Percentiles rank a stretch among this genome's conserved stretches.
phyloP scores from a whole-genome alignment of 2,888 invertebrate species.

The Nebria salina region DNA sequence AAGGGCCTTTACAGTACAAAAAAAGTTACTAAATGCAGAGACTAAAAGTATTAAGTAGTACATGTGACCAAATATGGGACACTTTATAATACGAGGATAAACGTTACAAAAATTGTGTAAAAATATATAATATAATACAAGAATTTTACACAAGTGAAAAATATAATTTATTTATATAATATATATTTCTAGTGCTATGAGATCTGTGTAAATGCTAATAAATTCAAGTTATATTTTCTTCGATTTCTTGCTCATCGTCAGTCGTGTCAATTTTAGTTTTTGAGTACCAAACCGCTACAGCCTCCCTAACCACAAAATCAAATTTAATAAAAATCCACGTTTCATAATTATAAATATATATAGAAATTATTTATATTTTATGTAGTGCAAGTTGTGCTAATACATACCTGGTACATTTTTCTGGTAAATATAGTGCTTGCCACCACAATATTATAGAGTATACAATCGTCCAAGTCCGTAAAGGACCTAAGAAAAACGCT shows the following conservation, averaged over 20 bases:
- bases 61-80: background rate
- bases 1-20: background rate
- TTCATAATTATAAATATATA: no score
- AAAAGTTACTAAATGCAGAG: background rate
- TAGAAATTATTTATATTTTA: no score
- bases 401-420: constrained; percentile 69
- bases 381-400: background rate
- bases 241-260: constrained; percentile 33
- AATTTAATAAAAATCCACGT: no score
- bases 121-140: constrained; percentile 3
- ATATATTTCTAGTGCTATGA: constrained; percentile 11
- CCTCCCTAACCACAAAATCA: constrained; percentile 48
- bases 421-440: constrained; percentile 69
- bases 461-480: constrained; percentile 82
- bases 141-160: background rate
- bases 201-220: constrained; percentile 8
- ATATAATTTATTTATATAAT: constrained; percentile 11
- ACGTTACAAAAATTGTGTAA: background rate
- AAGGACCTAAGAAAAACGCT: constrained; percentile 79
- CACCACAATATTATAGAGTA: constrained; percentile 76
- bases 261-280: constrained; percentile 46
- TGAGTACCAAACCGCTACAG: constrained; percentile 50
- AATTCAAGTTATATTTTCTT: constrained; percentile 18
- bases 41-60: background rate
- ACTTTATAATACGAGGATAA: background rate